Base-by-base conservation (phyloP, 1,140 invertebrate genomes). In the Helicoverpa zea region DNA sequence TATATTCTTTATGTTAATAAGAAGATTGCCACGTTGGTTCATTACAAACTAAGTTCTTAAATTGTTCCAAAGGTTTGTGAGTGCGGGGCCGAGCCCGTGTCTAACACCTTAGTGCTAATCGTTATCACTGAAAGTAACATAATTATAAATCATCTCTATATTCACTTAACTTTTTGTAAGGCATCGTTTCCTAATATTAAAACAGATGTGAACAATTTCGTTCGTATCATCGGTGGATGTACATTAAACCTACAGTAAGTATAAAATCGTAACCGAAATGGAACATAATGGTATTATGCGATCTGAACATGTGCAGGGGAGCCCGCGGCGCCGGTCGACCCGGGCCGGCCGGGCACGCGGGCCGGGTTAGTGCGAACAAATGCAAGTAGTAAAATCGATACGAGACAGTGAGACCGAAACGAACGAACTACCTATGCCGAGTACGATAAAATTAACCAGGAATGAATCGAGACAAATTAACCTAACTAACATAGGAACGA, bases 31-130 rank as follows among this genome's bases (percentile, higher is more conserved):
- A 91, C 91, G 88, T 88, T 92, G 90, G 84, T 90, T 89, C 85
- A 93, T 95, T 95, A 95, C 90, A 94, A 94, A 95, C 92, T 95
- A 95, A 95, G 90, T 93, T 93, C 86, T 93, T 91, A 91, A 89
- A 94, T 94, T 93, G 94, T 95, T 95, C 92, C 92, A 88, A 91
- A 92, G 86, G 87, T 91, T 90, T 89, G 88, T 90, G 92, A 86
- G 88, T 88, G 84, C 79, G 87, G 90, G 90, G 80, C 82, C 84
- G 82, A 81, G 86, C 90, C 90, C 88, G 80, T 86, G 79, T 86
- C 88, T 88, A 89, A 90, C 88, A 90, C 92, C 92, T 94, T 94
- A 95, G 89, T 93, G 92, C 92, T 94, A 94, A 90, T 90, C 74
- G 86, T 85, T 93, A 95, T 95, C 91, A 94, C 91, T 92, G 90